These are phyloP conservation scores for Ceratina australensis DNA, from an alignment of 1,140 invertebrate genomes.

Conservation along the genomic window DNA sequence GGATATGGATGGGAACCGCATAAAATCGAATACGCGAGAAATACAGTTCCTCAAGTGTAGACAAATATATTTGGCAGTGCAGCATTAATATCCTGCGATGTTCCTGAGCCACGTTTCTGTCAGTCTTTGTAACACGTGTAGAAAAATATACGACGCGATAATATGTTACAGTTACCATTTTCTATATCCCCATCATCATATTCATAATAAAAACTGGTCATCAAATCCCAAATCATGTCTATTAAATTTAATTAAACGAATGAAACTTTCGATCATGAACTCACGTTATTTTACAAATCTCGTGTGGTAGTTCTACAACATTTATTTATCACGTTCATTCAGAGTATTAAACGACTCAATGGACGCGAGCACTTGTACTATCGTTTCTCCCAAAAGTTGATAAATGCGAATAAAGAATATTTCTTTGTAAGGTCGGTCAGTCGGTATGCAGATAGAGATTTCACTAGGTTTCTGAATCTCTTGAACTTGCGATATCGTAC, in stretches of 20 bases:
- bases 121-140: neutral
- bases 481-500: neutral
- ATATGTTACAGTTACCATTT: no score
- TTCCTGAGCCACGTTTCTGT: neutral
- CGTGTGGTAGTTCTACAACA: neutral
- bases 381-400: conserved; percentile 35
- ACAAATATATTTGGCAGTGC: conserved; percentile 59
- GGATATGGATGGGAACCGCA: conserved; percentile 43
- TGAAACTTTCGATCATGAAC: no score
- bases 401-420: conserved; percentile 59
- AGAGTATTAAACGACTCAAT: conserved; percentile 60
- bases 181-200: neutral
- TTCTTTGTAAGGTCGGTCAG: conserved; percentile 41
- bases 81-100: neutral
- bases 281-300: neutral
- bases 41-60: conserved; percentile 54
- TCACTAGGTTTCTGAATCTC: neutral
- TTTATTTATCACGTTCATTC: conserved; percentile 9
- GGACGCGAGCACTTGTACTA: conserved; percentile 43
- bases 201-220: neutral
- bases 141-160: neutral
- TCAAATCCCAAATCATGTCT: no score
- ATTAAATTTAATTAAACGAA: no score
- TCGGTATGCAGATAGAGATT: neutral
- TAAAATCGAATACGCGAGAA: conserved; percentile 56